Percentiles rank a stretch among this genome's conserved stretches.
Conservation (phyloP, 2,888 invertebrate genomes). For the Neria commutata region DNA sequence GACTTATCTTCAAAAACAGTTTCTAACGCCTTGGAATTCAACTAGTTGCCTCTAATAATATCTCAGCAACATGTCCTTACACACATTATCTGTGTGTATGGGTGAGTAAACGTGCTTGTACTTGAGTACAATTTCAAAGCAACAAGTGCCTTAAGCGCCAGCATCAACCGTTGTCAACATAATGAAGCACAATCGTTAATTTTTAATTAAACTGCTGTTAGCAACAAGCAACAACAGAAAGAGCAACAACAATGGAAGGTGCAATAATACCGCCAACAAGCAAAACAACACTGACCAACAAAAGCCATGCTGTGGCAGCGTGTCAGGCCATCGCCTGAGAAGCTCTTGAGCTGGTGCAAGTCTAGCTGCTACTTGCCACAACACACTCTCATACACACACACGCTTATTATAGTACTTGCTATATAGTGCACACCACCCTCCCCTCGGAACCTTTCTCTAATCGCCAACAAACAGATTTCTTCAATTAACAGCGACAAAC, state of each 20-base stretch:
- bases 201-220: constrained; percentile 29
- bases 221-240: constrained; percentile 10
- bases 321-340: constrained; percentile 1
- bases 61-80: too few relatives aligned
- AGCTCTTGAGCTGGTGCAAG: constrained; percentile 5
- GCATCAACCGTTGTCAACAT: not conserved
- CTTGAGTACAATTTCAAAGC: too few relatives aligned
- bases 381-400: too few relatives aligned
- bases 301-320: not conserved
- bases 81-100: too few relatives aligned
- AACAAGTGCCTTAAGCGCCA: not conserved
- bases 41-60: too few relatives aligned
- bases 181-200: constrained; percentile 22
- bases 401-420: too few relatives aligned
- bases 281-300: not conserved
- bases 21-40: too few relatives aligned
- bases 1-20: too few relatives aligned
- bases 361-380: not conserved
- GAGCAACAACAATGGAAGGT: not conserved
- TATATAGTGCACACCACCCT: too few relatives aligned
- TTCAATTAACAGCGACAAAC: constrained; percentile 27
- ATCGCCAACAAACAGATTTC: constrained; percentile 29
- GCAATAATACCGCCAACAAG: not conserved
- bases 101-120: too few relatives aligned
- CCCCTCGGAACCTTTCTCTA: too few relatives aligned